Conservation (phyloP, 2,888 invertebrate species). For the Eulithis testata region DNA sequence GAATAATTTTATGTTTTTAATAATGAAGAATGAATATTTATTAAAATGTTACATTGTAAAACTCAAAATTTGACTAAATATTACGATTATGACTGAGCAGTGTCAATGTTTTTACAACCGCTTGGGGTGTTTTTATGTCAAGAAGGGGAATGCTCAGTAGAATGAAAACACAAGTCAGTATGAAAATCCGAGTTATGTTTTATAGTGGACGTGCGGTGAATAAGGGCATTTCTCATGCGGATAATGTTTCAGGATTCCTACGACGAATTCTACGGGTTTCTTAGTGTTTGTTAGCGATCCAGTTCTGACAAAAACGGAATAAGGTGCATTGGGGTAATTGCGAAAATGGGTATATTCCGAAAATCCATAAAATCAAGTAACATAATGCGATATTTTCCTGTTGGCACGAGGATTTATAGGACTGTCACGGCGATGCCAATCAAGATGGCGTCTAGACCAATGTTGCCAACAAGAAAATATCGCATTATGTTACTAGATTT, state of each 20-base stretch:
- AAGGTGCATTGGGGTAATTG: too few species aligned
- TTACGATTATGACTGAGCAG: constrained; percentile 45
- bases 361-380: too few species aligned
- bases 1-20: too few species aligned
- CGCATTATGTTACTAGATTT: too few species aligned
- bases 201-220: constrained; percentile 80
- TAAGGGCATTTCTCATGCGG: constrained; percentile 57
- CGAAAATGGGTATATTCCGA: too few species aligned
- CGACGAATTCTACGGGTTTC: constrained; percentile 13
- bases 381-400: too few species aligned
- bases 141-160: constrained; percentile 65
- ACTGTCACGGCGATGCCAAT: too few species aligned
- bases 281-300: too few species aligned
- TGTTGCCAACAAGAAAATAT: too few species aligned
- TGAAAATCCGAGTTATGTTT: constrained; percentile 82
- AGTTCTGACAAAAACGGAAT: too few species aligned
- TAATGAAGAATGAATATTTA: background rate
- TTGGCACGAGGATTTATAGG: too few species aligned
- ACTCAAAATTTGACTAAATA: constrained; percentile 31
- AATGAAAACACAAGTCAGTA: constrained; percentile 74
- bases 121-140: constrained; percentile 68
- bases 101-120: constrained; percentile 60
- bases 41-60: constrained; percentile 31
- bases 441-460: too few species aligned
- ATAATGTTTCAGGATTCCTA: constrained; percentile 23